Evolutionary conservation across 2,888 invertebrate species (phyloP), one percentile per base, ranked within the genome.

Genomic region (Hylaea fasciaria): DNA sequence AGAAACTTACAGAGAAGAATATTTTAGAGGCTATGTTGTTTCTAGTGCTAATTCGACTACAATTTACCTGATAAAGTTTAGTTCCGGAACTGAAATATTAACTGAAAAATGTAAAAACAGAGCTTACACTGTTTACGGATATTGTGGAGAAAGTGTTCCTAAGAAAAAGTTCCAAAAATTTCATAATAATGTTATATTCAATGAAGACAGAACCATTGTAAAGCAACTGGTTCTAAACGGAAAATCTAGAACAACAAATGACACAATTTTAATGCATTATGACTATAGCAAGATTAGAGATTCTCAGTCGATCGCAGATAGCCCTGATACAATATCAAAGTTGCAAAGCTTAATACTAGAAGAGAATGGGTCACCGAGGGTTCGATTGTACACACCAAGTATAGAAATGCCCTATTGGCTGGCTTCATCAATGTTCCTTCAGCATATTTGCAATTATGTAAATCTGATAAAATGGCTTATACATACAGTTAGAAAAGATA

Each of bases 351-450:
- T 86, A 14, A 74, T 91, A 46, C 74, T 76, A 57, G 72, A 76
- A 43, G 79, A 85, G 40, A 64, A 66, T 62, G 72, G 72, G 7
- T 39, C 57, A 11, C 43, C 39, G 60, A 51, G 54, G 56, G 11
- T 39, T 45, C 53, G 37, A 48, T 45, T 57, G 39, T 68, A 69
- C 65, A 57, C 62, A 59, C 61, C 69, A 44, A 52, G 65, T 16
- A 59, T 74, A 49, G 66, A 60, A 53, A 78, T 69, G 56, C 82
- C 85, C 14, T 66, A 72, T 29, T 88, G 86, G 83, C 47, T 90
- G 10, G 68, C 79, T 58, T 83, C 85, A 16, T 89, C 89, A 41
- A 89, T 90, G 88, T 84, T 89, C 62, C 71, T 82, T 37, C 89
- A 88, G 70, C 90, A 92, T 70, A 52, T 85, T 50, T 72, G 78